Conservation (phyloP, 2,888 invertebrate genomes). For the Caenorhabditis doughertyi region DNA sequence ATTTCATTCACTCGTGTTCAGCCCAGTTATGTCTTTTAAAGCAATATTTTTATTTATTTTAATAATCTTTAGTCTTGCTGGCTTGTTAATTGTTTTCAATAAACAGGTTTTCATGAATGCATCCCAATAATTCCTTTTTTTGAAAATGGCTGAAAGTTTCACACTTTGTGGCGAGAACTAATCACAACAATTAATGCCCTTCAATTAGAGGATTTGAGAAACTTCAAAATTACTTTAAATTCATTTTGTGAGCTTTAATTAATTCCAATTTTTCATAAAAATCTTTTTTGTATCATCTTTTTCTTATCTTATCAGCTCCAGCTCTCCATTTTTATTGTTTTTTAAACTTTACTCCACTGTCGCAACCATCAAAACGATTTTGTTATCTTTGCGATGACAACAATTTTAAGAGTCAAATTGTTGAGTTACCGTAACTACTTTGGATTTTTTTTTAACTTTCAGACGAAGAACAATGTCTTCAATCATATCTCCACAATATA, state of each 20-base stretch:
- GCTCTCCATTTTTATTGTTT: constrained; percentile 8
- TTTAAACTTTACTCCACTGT: neutral
- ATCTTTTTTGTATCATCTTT: constrained; percentile 4
- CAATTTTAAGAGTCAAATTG: neutral
- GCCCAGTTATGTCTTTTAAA: too few relatives aligned
- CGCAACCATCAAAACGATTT: constrained; percentile 18
- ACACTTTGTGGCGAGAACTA: too few relatives aligned
- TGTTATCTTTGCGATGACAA: constrained; percentile 12
- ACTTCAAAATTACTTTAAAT: neutral
- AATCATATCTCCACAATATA: constrained; percentile 18
- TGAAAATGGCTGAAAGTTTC: neutral
- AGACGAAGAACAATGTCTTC: constrained; percentile 2
- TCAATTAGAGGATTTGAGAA: too few relatives aligned
- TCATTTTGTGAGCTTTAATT: neutral
- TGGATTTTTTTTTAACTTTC: neutral
- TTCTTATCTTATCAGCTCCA: constrained; percentile 31
- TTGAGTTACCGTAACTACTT: constrained; percentile 18
- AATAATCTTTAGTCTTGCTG: too few relatives aligned
- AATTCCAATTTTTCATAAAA: neutral
- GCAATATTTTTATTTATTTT: too few relatives aligned
- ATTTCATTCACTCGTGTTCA: too few relatives aligned
- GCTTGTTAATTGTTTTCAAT: too few relatives aligned
- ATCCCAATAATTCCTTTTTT: neutral
- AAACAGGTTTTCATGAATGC: neutral
- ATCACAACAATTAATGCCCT: too few relatives aligned